Conservation (phyloP, 1,140 invertebrate genomes). For the Tetragonula clypearis region DNA sequence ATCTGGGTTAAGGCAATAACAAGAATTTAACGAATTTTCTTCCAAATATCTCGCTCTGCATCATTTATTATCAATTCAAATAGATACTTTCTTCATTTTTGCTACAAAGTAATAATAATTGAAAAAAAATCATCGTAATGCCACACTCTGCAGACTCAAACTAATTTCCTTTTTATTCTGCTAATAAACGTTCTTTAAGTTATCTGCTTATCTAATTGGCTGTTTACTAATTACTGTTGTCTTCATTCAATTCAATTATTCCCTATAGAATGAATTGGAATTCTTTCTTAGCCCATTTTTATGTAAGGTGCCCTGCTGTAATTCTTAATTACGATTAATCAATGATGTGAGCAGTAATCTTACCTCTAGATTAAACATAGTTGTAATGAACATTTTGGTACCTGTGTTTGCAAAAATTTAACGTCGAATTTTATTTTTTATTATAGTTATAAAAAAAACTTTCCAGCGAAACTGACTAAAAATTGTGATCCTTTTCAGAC, state of each 20-base stretch:
- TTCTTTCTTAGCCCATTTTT: not conserved
- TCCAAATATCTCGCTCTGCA: not conserved
- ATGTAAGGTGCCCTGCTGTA: not conserved
- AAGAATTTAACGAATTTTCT: not conserved
- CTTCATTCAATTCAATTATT: not conserved
- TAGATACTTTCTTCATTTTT: not conserved
- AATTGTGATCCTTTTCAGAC: not conserved
- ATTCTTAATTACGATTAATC: not conserved
- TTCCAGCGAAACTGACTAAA: not conserved
- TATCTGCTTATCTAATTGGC: not conserved
- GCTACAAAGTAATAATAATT: too few species aligned
- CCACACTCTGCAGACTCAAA: too few species aligned
- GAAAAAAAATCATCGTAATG: too few species aligned
- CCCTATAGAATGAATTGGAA: not conserved
- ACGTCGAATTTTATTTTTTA: not conserved
- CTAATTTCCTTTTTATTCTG: too few species aligned
- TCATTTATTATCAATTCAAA: not conserved
- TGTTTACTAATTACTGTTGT: not conserved
- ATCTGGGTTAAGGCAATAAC: not conserved
- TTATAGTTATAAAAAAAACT: not conserved
- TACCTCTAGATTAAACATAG: not conserved
- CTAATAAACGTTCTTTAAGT: not conserved
- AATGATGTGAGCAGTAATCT: not conserved
- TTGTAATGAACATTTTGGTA: not conserved
- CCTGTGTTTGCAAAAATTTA: not conserved